These are phyloP conservation scores for Parnassius apollo DNA, from an alignment of 2,888 invertebrate genomes.

Conservation along the genomic window DNA sequence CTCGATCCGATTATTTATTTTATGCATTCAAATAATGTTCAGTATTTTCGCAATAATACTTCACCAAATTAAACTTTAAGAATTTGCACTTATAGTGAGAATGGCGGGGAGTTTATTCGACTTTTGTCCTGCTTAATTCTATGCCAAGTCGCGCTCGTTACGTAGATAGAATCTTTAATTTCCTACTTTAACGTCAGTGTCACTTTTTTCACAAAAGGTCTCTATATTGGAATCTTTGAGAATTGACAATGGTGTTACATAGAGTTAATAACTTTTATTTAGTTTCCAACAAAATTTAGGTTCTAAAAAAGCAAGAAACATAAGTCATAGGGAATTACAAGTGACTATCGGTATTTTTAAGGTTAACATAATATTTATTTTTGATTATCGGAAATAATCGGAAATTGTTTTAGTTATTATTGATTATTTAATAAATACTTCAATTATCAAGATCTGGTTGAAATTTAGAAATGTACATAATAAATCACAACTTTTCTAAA, in stretches of 20 bases:
- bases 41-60: neutral
- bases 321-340: neutral
- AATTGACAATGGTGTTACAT: neutral
- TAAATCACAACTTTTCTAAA: too few relatives aligned
- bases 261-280: slow-evolving; percentile 12
- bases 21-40: slow-evolving; percentile 5
- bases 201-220: slow-evolving; percentile 22
- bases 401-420: too few relatives aligned
- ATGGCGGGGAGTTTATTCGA: slow-evolving; percentile 2
- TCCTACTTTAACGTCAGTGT: slow-evolving; percentile 44
- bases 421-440: too few relatives aligned
- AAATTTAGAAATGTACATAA: too few relatives aligned
- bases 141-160: slow-evolving; percentile 59
- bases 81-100: slow-evolving; percentile 5
- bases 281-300: neutral
- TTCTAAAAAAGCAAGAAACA: neutral
- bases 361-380: too few relatives aligned
- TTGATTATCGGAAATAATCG: too few relatives aligned
- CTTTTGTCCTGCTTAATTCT: slow-evolving; percentile 25
- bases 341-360: neutral
- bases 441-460: too few relatives aligned
- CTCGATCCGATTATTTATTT: neutral
- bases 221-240: slow-evolving; percentile 7
- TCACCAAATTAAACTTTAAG: slow-evolving; percentile 5
- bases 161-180: slow-evolving; percentile 75